Conservation (phyloP, 2,113 vertebrate species). For the Campylomormyrus numenius region DNA sequence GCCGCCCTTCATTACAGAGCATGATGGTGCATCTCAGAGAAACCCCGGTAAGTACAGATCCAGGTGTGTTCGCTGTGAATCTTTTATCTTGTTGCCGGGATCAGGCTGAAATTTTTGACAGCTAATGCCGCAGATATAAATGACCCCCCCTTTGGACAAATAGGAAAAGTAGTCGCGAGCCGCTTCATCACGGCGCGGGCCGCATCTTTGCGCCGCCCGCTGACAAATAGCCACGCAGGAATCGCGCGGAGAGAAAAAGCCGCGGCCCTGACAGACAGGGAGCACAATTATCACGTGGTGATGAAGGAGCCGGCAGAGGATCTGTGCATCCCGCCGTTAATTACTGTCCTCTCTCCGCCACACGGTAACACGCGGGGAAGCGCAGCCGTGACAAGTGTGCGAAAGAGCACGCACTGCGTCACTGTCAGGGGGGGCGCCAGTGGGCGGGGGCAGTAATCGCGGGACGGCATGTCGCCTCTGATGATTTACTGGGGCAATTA, state of each 20-base stretch:
- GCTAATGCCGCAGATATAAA: slow-evolving; percentile 70
- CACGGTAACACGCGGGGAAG: slow-evolving; percentile 99
- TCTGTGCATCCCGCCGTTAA: slow-evolving; percentile 84
- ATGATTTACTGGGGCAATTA: slow-evolving; percentile 99
- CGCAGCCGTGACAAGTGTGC: slow-evolving; percentile 97
- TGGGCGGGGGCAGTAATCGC: slow-evolving; percentile 80
- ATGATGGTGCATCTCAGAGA: slow-evolving; percentile 30
- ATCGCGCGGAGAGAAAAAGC: slow-evolving; percentile 65
- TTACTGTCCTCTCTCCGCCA: slow-evolving; percentile 98
- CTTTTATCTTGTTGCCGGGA: slow-evolving; percentile 59
- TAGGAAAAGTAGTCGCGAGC: slow-evolving; percentile 57
- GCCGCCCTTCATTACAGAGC: slow-evolving; percentile 47
- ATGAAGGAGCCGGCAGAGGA: slow-evolving; percentile 89
- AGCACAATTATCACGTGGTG: slow-evolving; percentile 99
- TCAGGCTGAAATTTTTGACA: slow-evolving; percentile 75
- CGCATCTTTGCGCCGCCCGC: slow-evolving; percentile 46
- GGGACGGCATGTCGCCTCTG: slow-evolving; percentile 68
- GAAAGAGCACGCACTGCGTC: slow-evolving; percentile 99
- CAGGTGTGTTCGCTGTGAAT: slow-evolving; percentile 58
- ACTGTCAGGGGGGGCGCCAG: slow-evolving; percentile 73
- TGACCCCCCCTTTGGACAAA: slow-evolving; percentile 72
- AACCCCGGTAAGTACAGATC: slow-evolving; percentile 44
- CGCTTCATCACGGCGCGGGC: slow-evolving; percentile 47
- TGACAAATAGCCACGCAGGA: slow-evolving; percentile 82
- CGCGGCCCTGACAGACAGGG: slow-evolving; percentile 96